Percentiles rank a stretch among this genome's conserved stretches.
These are phyloP conservation scores for Paradisaea rubra DNA, from an alignment of 2,113 vertebrate species.

Conservation along the genomic window DNA sequence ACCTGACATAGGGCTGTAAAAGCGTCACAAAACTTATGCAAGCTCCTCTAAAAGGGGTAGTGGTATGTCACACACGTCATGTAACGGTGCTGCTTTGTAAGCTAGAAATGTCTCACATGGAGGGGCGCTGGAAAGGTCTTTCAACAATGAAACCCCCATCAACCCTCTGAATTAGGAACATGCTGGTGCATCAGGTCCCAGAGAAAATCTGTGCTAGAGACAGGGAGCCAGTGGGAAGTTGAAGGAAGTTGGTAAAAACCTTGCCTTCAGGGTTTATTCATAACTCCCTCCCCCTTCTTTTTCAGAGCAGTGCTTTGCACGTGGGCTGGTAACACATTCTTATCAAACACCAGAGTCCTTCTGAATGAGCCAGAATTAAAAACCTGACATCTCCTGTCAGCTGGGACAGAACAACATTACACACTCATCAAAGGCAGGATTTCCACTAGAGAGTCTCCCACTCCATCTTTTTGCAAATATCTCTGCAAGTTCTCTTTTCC, in stretches of 20 bases:
- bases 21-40: not conserved
- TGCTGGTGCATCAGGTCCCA: not conserved
- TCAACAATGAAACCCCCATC: not conserved
- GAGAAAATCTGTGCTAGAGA: not conserved
- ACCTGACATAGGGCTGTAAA: not conserved
- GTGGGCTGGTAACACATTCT: not conserved
- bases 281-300: not conserved
- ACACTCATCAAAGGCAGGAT: not conserved
- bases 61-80: rapidly evolving
- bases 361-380: not conserved
- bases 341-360: not conserved
- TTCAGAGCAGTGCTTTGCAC: not conserved
- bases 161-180: not conserved
- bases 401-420: not conserved
- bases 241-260: not conserved
- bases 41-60: not conserved
- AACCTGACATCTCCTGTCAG: not conserved
- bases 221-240: not conserved
- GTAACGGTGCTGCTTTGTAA: not conserved
- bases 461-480: not conserved
- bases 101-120: not conserved
- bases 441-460: not conserved
- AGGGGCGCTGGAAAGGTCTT: not conserved
- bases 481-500: not conserved
- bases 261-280: not conserved